Conservation (phyloP, 1,140 invertebrate genomes). For the Megalopta genalis region DNA sequence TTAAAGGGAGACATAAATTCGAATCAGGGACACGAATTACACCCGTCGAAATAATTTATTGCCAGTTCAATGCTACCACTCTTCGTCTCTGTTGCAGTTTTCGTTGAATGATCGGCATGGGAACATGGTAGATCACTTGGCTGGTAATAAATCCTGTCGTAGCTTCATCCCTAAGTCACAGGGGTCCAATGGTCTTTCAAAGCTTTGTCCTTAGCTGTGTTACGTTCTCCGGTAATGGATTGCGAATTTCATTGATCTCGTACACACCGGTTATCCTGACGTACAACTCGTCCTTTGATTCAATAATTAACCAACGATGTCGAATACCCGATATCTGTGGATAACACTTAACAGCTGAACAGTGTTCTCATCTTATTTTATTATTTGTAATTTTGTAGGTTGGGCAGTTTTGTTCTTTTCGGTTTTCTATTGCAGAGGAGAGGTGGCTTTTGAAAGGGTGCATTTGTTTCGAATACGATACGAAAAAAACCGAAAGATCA, state of each 20-base stretch:
- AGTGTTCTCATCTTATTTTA: too few relatives aligned
- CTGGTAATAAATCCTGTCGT: background rate
- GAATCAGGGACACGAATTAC: constrained; percentile 31
- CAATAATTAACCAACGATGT: too few relatives aligned
- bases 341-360: too few relatives aligned
- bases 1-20: constrained; percentile 36
- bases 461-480: too few relatives aligned
- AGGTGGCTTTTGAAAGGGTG: too few relatives aligned
- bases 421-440: too few relatives aligned
- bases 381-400: too few relatives aligned
- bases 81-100: constrained; percentile 10
- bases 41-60: constrained; percentile 35
- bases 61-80: background rate
- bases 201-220: background rate
- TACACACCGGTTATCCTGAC: too few relatives aligned
- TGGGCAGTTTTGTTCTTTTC: too few relatives aligned
- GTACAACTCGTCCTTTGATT: too few relatives aligned
- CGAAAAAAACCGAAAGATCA: too few relatives aligned
- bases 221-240: background rate
- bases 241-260: background rate
- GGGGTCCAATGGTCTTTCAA: background rate
- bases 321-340: too few relatives aligned
- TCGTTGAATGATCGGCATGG: constrained; percentile 13
- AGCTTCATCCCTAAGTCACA: background rate
- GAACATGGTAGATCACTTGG: constrained; percentile 4